Evolutionary conservation across 1,140 invertebrate species (phyloP), one percentile per base, ranked within the genome.

Genomic region (Cotesia vestalis): DNA sequence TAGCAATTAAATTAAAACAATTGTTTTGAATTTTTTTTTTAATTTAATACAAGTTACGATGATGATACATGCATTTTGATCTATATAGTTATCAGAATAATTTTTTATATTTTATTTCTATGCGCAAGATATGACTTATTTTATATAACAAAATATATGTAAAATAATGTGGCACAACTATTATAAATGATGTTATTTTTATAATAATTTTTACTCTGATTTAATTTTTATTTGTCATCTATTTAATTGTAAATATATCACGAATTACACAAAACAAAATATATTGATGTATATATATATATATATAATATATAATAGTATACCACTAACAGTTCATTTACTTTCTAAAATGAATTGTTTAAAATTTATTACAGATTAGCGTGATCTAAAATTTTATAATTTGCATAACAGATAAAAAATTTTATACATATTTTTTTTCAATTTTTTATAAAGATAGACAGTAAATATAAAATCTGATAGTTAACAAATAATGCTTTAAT

Each of bases 11-110:
- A 27, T 68, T 40, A 17, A 14, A 59, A 35, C 40, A 2, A 38
- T 71, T 80, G 71, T 75, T 81, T 79, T 79, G 78, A 85, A 85
- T 83, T 81, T 85, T 85, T 85, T 85, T 85, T 84, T 85, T 85
- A 72, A 81, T 82, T 68, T 81, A 75, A 81, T 73, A 75, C 77
- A 72, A 78, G 76, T 77, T 79, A 85, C 75, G 74, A 80, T 81
- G 40, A 46, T 46, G 66, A 73, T 74, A 74, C 69, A 67, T 73
- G 66, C 57, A 63, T 53, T 62, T 59, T 36, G 51, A 40, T 69
- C 38, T 17, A 8, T 61, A 8, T 61, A 17, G 4, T 71, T 36
- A 51, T 12, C 40, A 71, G 63, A 53, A 71, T 27, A 35, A 17
- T 20, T 20, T 52, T 63, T 9, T 36, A 40, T 52, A n/a, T 38